These are phyloP conservation scores for Ennomos quercinarius DNA, from an alignment of 2,888 invertebrate species.

Conservation along the genomic window DNA sequence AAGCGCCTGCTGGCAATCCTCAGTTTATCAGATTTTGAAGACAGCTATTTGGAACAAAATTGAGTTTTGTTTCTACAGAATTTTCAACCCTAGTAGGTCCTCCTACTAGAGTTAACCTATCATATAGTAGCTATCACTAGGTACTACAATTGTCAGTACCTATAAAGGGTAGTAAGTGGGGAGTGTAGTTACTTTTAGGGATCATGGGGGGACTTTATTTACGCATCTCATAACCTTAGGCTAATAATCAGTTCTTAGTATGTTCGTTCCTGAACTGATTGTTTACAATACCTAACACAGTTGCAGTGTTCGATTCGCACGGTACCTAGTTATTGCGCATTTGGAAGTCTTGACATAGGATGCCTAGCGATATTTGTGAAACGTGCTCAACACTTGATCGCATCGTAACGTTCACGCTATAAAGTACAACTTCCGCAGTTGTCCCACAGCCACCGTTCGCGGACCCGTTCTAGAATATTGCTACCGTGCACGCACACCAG, in stretches of 20 bases:
- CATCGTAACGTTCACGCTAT: slow-evolving; percentile 53
- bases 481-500: slow-evolving; percentile 17
- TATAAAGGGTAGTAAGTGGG: too few relatives aligned
- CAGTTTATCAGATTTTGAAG: background rate
- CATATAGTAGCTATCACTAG: too few relatives aligned
- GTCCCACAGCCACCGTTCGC: slow-evolving; percentile 54
- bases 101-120: too few relatives aligned
- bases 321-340: background rate
- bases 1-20: slow-evolving; percentile 11
- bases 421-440: slow-evolving; percentile 62
- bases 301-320: background rate
- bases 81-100: too few relatives aligned
- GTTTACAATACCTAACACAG: too few relatives aligned
- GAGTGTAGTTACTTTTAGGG: too few relatives aligned
- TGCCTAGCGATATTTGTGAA: slow-evolving; percentile 7
- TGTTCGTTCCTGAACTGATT: too few relatives aligned
- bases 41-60: background rate
- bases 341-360: slow-evolving; percentile 10
- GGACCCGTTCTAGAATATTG: slow-evolving; percentile 56
- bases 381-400: slow-evolving; percentile 33
- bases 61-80: too few relatives aligned
- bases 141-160: too few relatives aligned
- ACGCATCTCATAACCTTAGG: too few relatives aligned
- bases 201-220: too few relatives aligned
- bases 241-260: too few relatives aligned